Conservation (phyloP, 2,113 vertebrate genomes). For the Eudyptes chrysolophus region DNA sequence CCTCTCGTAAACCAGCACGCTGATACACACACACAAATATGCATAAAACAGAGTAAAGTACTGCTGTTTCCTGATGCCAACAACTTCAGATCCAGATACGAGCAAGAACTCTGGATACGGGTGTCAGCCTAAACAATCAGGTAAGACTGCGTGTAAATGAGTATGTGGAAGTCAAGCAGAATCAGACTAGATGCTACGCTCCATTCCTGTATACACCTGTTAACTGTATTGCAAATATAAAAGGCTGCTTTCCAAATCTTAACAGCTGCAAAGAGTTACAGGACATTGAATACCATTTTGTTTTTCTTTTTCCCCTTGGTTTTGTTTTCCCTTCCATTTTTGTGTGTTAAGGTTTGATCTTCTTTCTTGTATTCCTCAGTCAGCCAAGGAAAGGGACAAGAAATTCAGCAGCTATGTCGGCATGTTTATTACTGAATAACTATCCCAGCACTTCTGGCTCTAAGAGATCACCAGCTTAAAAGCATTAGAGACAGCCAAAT, state of each 20-base stretch:
- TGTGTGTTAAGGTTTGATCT: not conserved
- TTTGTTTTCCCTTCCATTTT: not conserved
- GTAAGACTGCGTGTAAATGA: not conserved
- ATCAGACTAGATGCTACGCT: not conserved
- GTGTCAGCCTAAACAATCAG: not conserved
- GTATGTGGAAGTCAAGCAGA: not conserved
- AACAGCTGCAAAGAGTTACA: not conserved
- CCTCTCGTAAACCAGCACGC: not conserved
- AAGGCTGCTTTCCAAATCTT: not conserved
- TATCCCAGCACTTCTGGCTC: not conserved
- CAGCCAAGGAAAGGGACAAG: not conserved
- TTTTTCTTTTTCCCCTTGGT: not conserved
- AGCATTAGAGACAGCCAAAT: not conserved
- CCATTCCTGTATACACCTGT: not conserved
- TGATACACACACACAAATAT: not conserved
- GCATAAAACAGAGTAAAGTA: not conserved
- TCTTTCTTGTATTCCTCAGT: not conserved
- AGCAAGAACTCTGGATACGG: not conserved
- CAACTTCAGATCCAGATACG: not conserved
- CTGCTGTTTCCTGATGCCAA: not conserved
- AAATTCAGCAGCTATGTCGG: not conserved
- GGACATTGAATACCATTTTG: not conserved
- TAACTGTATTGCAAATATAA: not conserved
- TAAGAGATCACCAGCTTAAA: not conserved
- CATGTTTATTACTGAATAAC: not conserved